Conservation (phyloP, 2,797 vertebrate genomes). For the Manis pentadactyla region DNA sequence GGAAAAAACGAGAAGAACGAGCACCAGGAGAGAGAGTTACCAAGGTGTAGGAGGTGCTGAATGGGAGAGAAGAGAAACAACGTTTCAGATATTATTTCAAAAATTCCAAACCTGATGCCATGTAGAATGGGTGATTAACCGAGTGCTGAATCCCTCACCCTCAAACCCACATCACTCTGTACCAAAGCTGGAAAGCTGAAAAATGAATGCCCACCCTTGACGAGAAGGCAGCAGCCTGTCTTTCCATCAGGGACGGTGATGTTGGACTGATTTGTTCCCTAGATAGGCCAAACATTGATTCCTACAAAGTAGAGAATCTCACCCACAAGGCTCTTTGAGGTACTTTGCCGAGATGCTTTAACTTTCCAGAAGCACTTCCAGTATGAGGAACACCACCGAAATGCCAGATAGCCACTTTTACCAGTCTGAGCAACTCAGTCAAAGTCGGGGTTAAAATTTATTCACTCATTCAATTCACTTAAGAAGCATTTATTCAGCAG, state of each 20-base stretch:
- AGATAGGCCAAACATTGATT: background rate
- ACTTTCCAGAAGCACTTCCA: background rate
- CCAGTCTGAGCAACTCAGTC: background rate
- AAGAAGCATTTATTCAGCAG: background rate
- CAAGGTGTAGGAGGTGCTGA: background rate
- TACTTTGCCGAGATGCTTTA: background rate
- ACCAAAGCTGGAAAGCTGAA: background rate
- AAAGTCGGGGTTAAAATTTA: background rate
- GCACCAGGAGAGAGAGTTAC: background rate
- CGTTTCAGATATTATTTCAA: background rate
- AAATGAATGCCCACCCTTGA: background rate
- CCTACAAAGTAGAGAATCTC: background rate
- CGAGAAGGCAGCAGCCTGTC: background rate
- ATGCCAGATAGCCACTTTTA: background rate
- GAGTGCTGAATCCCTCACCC: background rate
- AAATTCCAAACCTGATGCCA: background rate
- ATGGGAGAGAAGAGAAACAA: background rate
- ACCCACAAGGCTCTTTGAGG: background rate
- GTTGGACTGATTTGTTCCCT: background rate
- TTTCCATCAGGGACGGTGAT: background rate
- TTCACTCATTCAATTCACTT: background rate
- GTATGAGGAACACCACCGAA: background rate
- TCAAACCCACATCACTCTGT: background rate
- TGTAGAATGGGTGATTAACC: background rate
- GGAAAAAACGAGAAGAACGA: background rate